Evolutionary conservation across 2,888 invertebrate genomes (phyloP).

Genomic region (Aphodius granarius): DNA sequence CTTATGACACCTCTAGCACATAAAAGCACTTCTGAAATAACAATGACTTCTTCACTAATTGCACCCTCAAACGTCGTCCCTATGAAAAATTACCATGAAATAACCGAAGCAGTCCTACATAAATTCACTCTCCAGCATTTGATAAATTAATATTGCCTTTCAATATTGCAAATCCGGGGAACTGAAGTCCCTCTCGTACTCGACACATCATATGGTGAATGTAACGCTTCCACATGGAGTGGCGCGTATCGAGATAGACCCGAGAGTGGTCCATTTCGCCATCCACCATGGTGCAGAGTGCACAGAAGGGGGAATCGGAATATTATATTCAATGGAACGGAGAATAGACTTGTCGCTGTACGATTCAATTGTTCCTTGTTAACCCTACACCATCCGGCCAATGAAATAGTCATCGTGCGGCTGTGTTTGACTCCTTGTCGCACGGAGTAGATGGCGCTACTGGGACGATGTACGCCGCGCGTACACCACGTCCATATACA

Average conservation of each 20-base stretch:
- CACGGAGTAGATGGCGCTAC: conserved; percentile 17
- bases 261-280: neutral
- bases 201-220: conserved; percentile 49
- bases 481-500: conserved; percentile 48
- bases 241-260: neutral
- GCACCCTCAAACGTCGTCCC: neutral
- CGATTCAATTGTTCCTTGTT: conserved; percentile 55
- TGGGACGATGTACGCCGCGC: conserved; percentile 30
- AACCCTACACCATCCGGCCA: conserved; percentile 51
- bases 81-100: neutral
- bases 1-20: no score
- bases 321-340: conserved; percentile 48
- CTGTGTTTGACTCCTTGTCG: conserved; percentile 1
- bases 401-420: conserved; percentile 25
- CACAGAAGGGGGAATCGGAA: conserved; percentile 42
- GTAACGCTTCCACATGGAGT: conserved; percentile 44
- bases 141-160: neutral
- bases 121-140: neutral
- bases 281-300: conserved; percentile 25
- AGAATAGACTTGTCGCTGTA: conserved; percentile 41
- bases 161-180: conserved; percentile 5
- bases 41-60: conserved; percentile 4
- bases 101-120: neutral
- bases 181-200: neutral
- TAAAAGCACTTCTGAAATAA: neutral